phyloP scores from a whole-genome alignment of 2,797 vertebrate genomes.

The Sylvia borin region DNA sequence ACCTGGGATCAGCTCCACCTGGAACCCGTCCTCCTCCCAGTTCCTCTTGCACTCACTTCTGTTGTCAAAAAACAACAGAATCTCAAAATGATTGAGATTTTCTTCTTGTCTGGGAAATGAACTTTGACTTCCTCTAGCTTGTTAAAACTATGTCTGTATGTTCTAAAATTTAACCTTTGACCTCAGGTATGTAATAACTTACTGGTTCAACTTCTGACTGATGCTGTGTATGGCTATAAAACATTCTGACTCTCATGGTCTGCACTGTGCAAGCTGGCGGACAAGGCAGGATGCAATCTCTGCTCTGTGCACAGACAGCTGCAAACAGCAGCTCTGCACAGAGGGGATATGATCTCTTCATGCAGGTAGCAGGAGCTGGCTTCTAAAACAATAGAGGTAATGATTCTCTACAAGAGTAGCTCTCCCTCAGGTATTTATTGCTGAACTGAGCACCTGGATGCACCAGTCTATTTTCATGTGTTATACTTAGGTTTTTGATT shows the following conservation, averaged over 20 bases:
- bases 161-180: slow-evolving; percentile 2
- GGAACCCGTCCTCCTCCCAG: neutral
- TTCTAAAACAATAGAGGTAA: neutral
- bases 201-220: neutral
- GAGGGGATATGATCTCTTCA: neutral
- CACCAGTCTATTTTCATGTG: neutral
- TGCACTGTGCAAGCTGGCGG: neutral
- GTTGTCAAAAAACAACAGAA: neutral
- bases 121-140: neutral
- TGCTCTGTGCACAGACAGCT: neutral
- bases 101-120: slow-evolving; percentile 1
- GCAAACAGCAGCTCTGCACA: neutral
- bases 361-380: neutral
- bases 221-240: neutral
- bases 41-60: neutral
- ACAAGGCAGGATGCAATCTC: neutral
- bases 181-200: slow-evolving; percentile 34
- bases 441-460: neutral
- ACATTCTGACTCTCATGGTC: neutral
- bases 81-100: neutral
- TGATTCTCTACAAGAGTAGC: neutral
- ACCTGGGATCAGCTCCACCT: neutral
- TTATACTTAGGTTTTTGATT: neutral
- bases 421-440: neutral
- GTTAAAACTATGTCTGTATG: neutral